Conservation (phyloP, 2,888 invertebrate species). For the Drosophila hamatofila region DNA sequence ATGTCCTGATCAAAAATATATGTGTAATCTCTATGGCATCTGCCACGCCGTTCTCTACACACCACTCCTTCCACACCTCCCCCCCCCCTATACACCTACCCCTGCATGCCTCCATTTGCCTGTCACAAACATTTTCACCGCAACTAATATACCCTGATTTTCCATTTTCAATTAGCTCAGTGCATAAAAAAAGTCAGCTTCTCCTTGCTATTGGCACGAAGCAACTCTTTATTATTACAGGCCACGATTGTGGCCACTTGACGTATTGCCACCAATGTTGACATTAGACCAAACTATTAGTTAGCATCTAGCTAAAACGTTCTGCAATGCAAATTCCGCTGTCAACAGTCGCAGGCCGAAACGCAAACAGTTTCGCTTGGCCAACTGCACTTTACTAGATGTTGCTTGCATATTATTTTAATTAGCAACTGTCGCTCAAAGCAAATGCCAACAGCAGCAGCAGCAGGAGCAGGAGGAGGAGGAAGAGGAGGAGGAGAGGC, state of each 20-base stretch:
- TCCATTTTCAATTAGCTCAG: background rate
- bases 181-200: background rate
- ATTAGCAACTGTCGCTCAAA: conserved; percentile 60
- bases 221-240: background rate
- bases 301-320: conserved; percentile 10
- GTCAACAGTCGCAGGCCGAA: conserved; percentile 17
- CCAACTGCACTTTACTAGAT: conserved; percentile 48
- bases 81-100: too few relatives aligned
- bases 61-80: too few relatives aligned
- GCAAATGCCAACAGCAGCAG: conserved; percentile 14
- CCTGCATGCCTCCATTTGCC: background rate
- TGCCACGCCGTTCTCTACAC: background rate
- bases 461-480: too few relatives aligned
- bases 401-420: conserved; percentile 64
- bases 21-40: background rate
- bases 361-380: conserved; percentile 42
- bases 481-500: too few relatives aligned
- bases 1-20: background rate
- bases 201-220: background rate
- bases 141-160: background rate
- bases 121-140: background rate
- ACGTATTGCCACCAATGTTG: background rate
- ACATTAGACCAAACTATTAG: conserved; percentile 10
- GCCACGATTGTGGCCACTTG: background rate
- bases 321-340: conserved; percentile 3